Conservation (phyloP, 2,797 vertebrate genomes). For the Oophaga sylvatica region DNA sequence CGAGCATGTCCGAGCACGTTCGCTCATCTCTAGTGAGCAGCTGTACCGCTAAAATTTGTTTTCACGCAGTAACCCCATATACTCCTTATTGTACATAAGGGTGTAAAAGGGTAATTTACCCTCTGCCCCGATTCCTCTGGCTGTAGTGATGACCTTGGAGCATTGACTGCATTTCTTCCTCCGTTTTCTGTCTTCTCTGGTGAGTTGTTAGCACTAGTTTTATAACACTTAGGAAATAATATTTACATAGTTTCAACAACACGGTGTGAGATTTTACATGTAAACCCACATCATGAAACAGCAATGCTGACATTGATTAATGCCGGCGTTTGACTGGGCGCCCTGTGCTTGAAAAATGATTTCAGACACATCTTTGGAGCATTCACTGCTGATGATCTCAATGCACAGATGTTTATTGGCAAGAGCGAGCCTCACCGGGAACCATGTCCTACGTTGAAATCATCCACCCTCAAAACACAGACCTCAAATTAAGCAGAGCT, state of each 20-base stretch:
- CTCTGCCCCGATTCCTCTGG: not conserved
- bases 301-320: constrained; percentile 2
- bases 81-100: not conserved
- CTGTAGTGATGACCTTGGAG: not conserved
- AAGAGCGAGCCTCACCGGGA: not conserved
- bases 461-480: not conserved
- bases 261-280: constrained; percentile 4
- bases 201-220: not conserved
- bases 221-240: not conserved
- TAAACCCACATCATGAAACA: not conserved
- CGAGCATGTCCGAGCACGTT: too few species aligned
- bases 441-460: not conserved
- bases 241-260: not conserved
- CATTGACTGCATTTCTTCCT: not conserved
- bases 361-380: constrained; percentile 5
- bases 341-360: constrained; percentile 18
- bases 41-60: too few species aligned
- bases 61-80: too few species aligned
- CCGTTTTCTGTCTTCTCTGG: not conserved
- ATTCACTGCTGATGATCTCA: not conserved
- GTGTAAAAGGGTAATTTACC: not conserved
- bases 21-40: too few species aligned
- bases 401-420: constrained; percentile 25
- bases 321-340: constrained; percentile 4
- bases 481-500: not conserved